phyloP scores from a whole-genome alignment of 2,888 invertebrate species.

The Drosophila pseudotalamancana region DNA sequence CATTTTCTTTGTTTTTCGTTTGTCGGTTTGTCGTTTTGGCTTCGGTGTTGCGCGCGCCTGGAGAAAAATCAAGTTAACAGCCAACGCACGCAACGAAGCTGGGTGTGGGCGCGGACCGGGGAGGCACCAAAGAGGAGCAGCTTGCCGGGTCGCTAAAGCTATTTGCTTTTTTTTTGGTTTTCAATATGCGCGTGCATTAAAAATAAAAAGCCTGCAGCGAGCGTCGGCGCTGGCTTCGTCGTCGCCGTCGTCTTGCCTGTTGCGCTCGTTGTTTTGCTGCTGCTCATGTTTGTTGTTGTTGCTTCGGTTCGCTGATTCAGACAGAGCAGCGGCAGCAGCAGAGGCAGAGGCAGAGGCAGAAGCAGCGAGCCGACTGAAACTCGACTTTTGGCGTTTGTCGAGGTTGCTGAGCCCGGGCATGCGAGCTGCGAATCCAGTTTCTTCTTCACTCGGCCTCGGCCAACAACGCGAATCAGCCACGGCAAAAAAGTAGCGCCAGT shows the following conservation, averaged over 20 bases:
- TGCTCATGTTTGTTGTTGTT: constrained; percentile 46
- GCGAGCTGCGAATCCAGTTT: constrained; percentile 74
- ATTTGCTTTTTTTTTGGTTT: constrained; percentile 17
- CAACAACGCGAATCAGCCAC: constrained; percentile 58
- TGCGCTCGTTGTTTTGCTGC: constrained; percentile 32
- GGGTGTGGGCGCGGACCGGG: constrained; percentile 26
- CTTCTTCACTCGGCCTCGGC: constrained; percentile 76
- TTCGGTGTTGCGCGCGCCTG: constrained; percentile 42
- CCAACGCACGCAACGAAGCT: constrained; percentile 64
- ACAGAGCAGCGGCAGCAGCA: constrained; percentile 35
- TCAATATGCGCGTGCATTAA: constrained; percentile 57
- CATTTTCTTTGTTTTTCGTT: constrained; percentile 77
- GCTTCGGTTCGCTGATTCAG: constrained; percentile 72
- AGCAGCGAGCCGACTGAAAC: constrained; percentile 55
- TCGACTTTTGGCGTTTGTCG: constrained; percentile 73
- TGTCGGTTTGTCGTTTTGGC: constrained; percentile 37
- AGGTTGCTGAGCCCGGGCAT: constrained; percentile 72
- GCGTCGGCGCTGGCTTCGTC: constrained; percentile 9
- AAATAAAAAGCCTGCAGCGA: constrained; percentile 67
- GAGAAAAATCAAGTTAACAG: constrained; percentile 78
- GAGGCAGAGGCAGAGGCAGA: background rate
- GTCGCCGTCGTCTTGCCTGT: constrained; percentile 31
- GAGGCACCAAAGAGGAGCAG: constrained; percentile 30
- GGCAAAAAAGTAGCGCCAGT: constrained; percentile 35
- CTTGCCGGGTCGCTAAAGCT: constrained; percentile 55